phyloP scores from a whole-genome alignment of 2,888 invertebrate species.

The Uloborus plumipes region DNA sequence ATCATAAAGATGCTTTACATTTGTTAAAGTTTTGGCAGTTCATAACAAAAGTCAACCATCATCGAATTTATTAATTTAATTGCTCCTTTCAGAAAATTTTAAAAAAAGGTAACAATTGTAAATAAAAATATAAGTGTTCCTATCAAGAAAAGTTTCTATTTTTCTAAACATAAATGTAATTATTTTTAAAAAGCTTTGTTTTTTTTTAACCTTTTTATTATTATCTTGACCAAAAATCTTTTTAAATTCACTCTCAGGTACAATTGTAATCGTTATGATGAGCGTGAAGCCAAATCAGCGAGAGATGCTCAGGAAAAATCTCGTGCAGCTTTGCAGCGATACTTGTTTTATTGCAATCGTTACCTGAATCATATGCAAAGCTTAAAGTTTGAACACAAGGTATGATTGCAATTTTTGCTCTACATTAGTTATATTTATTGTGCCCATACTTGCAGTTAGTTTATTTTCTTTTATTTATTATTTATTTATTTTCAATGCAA shows the following conservation, averaged over 20 bases:
- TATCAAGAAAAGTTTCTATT: background rate
- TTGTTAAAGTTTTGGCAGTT: too few relatives aligned
- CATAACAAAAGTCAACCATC: too few relatives aligned
- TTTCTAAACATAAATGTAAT: background rate
- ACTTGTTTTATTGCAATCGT: conserved; percentile 98
- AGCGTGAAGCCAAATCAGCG: conserved; percentile 95
- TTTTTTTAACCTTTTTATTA: background rate
- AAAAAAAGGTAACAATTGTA: background rate
- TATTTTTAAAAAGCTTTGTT: too few relatives aligned
- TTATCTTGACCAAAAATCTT: background rate
- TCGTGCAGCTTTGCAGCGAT: conserved; percentile 93
- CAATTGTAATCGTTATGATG: conserved; percentile 97
- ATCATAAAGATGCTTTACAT: too few relatives aligned
- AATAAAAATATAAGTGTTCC: background rate
- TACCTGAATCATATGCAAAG: conserved; percentile 99
- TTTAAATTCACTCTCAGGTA: conserved; percentile 76
- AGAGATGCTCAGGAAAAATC: conserved; percentile 95
- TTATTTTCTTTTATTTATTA: too few relatives aligned
- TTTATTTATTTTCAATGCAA: too few relatives aligned
- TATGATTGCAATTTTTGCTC: conserved; percentile 63
- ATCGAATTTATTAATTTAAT: too few relatives aligned
- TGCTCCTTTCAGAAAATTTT: too few relatives aligned
- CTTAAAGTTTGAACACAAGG: conserved; percentile 94
- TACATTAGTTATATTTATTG: background rate
- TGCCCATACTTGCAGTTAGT: too few relatives aligned